Evolutionary conservation across 1,140 invertebrate genomes (phyloP).

Genomic region (Scaptodrosophila lebanonensis): DNA sequence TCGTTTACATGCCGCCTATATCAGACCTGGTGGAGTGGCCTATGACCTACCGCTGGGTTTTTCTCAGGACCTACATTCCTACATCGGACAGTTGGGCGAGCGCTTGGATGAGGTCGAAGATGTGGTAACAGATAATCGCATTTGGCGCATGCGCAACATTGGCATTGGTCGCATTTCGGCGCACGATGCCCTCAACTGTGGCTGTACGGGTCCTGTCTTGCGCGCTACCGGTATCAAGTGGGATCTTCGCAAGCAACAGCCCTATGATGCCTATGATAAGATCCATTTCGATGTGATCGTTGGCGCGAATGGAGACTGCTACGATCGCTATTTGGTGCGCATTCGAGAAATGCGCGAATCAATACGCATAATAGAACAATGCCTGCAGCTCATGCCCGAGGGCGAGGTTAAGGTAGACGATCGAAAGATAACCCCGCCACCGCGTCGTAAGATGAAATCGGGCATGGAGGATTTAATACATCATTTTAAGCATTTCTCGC

Average conservation of each 20-base stretch:
- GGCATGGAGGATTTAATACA: conserved; percentile 94
- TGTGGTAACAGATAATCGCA: conserved; percentile 86
- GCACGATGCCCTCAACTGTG: conserved; percentile 88
- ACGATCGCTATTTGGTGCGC: conserved; percentile 83
- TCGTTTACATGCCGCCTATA: conserved; percentile 89
- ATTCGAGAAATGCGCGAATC: conserved; percentile 90
- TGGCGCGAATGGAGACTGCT: conserved; percentile 90
- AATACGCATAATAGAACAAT: conserved; percentile 86
- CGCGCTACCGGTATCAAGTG: conserved; percentile 91
- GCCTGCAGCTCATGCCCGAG: conserved; percentile 89
- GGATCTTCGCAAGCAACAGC: conserved; percentile 90
- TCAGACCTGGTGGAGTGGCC: conserved; percentile 89
- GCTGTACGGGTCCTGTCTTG: conserved; percentile 89
- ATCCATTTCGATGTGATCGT: conserved; percentile 92
- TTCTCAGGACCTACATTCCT: conserved; percentile 90
- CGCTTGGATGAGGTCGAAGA: conserved; percentile 92
- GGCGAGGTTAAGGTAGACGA: conserved; percentile 92
- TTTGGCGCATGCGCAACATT: conserved; percentile 88
- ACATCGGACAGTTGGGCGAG: conserved; percentile 84
- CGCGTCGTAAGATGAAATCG: conserved; percentile 89
- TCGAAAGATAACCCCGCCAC: conserved; percentile 87
- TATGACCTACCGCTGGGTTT: conserved; percentile 89
- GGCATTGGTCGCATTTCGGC: conserved; percentile 88
- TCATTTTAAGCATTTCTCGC: conserved; percentile 90
- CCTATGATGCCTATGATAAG: conserved; percentile 91